Evolutionary conservation across 2,113 vertebrate species (phyloP), one percentile per base, ranked within the genome.

Genomic region (Colius striatus): DNA sequence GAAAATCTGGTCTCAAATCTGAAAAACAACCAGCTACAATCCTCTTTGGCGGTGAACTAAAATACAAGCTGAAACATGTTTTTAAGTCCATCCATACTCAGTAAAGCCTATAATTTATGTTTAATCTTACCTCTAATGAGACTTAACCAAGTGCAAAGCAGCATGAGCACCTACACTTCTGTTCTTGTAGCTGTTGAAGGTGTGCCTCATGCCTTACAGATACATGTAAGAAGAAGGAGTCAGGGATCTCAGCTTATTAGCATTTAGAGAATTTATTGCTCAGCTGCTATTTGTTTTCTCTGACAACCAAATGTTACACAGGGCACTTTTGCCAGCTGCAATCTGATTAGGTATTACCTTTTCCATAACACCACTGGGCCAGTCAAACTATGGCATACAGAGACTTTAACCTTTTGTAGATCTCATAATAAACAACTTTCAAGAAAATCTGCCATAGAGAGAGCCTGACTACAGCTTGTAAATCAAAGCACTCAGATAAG

Each of bases 281-380:
- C 91, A 93, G 87, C 87, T 73, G 67, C 94, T 90, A 68, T 96
- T 95, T 96, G 87, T 94, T 97, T 96, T 91, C 95, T 96, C 93
- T 97, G 94, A 96, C 95, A 97, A 94, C 90, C 76, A 96, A 96
- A 96, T 92, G 92, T 63, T 93, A 77, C 18, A 53, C 78, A 94
- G 77, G 77, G 62, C 57, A 84, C 82, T 80, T 91, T 95, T 94
- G 71, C 97, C 97, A 95, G 94, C 97, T 96, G 92, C 82, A 90
- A 34, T 81, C 95, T 97, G 97, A 97, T 96, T 91, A 94, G 84
- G 92, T 80, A 94, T 92, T 61, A 53, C 88, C 92, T 96, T 92
- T 96, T 95, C 83, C 86, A 74, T 87, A 93, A 84, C 71, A 55
- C 75, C 95, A 43, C 92, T 78, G 84, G 71, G n/a, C 68, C 83